Conservation (phyloP, 2,797 vertebrate genomes). For the Rhyacichthys aspro region DNA sequence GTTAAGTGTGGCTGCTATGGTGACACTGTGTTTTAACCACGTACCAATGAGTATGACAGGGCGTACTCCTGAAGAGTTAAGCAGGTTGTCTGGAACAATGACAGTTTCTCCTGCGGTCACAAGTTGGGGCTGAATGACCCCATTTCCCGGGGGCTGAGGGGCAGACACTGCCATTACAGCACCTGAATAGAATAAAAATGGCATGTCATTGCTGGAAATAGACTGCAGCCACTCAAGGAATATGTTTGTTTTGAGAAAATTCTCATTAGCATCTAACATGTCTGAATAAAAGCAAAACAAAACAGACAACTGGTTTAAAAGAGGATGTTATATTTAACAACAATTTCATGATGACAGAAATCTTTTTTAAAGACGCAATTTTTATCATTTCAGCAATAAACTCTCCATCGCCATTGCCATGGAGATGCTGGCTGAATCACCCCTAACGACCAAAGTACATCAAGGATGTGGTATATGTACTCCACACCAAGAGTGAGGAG, state of each 20-base stretch:
- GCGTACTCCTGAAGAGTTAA: slow-evolving; percentile 91
- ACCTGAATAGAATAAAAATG: slow-evolving; percentile 67
- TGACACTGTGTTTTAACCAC: background rate
- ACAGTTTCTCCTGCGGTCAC: slow-evolving; percentile 93
- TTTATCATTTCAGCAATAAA: slow-evolving; percentile 31
- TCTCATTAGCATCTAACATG: too few relatives aligned
- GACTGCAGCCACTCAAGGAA: background rate
- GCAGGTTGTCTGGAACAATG: slow-evolving; percentile 95
- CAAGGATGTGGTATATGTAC: slow-evolving; percentile 36
- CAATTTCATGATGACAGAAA: slow-evolving; percentile 24
- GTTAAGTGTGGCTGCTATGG: background rate
- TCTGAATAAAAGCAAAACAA: background rate
- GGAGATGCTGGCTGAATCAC: slow-evolving; percentile 68
- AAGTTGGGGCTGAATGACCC: slow-evolving; percentile 94
- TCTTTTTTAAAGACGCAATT: slow-evolving; percentile 29
- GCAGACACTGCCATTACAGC: slow-evolving; percentile 83
- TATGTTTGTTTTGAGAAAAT: too few relatives aligned
- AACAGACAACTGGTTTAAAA: slow-evolving; percentile 8
- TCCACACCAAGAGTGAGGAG: slow-evolving; percentile 5
- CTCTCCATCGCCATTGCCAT: slow-evolving; percentile 57
- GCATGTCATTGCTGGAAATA: background rate
- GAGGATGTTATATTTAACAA: slow-evolving; percentile 4
- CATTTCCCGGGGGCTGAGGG: slow-evolving; percentile 84
- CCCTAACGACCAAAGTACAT: slow-evolving; percentile 51
- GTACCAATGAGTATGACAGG: slow-evolving; percentile 97